Evolutionary conservation across 1,140 invertebrate species (phyloP).

Genomic region (Drosophila serrata): DNA sequence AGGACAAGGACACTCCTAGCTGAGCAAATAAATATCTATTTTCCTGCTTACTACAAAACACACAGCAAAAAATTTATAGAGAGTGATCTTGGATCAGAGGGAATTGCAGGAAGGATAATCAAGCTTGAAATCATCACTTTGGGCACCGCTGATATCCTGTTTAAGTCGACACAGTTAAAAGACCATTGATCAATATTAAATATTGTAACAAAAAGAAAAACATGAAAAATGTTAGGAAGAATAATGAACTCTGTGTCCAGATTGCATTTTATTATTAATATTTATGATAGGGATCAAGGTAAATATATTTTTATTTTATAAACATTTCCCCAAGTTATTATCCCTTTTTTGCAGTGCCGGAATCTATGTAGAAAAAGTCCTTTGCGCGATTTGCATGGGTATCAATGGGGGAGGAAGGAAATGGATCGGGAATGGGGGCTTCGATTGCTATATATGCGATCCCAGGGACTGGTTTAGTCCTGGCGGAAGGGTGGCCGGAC

Average conservation of each 20-base stretch:
- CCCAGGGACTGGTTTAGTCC: not conserved
- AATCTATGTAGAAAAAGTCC: not conserved
- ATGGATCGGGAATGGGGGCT: not conserved
- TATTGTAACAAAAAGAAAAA: not conserved
- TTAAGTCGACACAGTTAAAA: too few species aligned
- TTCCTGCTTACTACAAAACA: not conserved
- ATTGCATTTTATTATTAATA: not conserved
- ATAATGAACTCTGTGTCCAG: not conserved
- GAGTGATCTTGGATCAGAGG: not conserved
- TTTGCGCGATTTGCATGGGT: constrained; percentile 29
- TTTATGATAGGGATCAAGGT: not conserved
- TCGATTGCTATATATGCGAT: constrained; percentile 25
- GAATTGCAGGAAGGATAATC: not conserved
- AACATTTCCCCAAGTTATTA: not conserved
- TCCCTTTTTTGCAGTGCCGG: not conserved
- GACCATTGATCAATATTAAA: not conserved
- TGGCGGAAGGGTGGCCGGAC: constrained; percentile 23
- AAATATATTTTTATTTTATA: not conserved
- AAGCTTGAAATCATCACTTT: too few species aligned
- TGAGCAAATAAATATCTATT: constrained; percentile 33
- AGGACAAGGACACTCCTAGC: constrained; percentile 6
- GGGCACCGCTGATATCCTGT: too few species aligned
- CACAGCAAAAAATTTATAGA: not conserved
- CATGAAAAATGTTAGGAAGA: not conserved
- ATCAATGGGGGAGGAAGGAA: not conserved